A percentile compares a stretch with the other conserved stretches of the same genome.
phyloP scores from a whole-genome alignment of 2,113 vertebrate genomes.

The Thoracochromis brauschi region DNA sequence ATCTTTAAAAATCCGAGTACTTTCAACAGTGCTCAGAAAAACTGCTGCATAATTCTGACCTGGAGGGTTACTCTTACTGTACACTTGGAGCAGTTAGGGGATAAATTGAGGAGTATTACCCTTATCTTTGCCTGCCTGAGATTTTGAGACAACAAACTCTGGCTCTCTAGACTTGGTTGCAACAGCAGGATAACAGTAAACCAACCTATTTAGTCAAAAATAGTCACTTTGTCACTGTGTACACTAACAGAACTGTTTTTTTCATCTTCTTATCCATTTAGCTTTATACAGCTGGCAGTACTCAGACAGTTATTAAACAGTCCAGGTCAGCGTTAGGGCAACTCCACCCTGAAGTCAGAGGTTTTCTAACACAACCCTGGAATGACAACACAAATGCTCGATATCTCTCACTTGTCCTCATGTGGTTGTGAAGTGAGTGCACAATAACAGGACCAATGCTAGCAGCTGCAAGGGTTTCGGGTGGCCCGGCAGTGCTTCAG shows the following conservation, averaged over 20 bases:
- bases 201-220: background rate
- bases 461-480: conserved; percentile 57
- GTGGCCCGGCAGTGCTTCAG: conserved; percentile 13
- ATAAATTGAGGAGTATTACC: background rate
- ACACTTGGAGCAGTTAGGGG: background rate
- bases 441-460: conserved; percentile 22
- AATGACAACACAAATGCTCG: conserved; percentile 13
- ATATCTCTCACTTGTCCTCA: background rate
- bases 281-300: background rate
- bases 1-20: background rate
- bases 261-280: background rate
- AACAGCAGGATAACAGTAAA: background rate
- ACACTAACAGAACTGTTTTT: background rate
- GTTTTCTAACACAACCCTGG: background rate
- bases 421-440: background rate
- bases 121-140: background rate
- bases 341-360: background rate
- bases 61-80: background rate
- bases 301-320: background rate
- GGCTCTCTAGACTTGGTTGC: background rate
- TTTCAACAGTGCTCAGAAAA: background rate
- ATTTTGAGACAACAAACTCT: background rate
- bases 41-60: background rate
- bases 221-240: background rate
- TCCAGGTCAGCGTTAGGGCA: background rate